Percentiles rank a stretch among this genome's conserved stretches.
Conservation (phyloP, 2,888 invertebrate genomes). For the Galeopsomyia nigrocyanea region DNA sequence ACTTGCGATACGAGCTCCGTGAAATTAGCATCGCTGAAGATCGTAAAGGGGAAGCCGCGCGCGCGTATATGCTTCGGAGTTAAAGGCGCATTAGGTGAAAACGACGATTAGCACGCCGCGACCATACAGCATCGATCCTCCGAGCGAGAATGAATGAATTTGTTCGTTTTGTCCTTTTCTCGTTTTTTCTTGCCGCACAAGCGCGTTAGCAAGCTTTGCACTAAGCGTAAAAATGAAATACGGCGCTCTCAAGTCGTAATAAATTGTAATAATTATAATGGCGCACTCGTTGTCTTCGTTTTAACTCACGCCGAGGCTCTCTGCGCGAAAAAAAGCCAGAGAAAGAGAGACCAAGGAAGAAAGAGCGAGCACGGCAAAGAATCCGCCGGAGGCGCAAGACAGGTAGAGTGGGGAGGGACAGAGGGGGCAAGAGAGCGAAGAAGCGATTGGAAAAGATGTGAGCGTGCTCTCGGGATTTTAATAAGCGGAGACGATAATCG, state of each 20-base stretch:
- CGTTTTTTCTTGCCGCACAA: neutral
- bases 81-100: slow-evolving; percentile 29
- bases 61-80: neutral
- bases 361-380: slow-evolving; percentile 4
- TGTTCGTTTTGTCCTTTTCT: neutral
- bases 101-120: neutral
- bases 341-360: slow-evolving; percentile 8
- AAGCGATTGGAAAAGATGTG: slow-evolving; percentile 34
- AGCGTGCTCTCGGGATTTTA: slow-evolving; percentile 54
- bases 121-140: no score
- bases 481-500: slow-evolving; percentile 66
- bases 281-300: neutral
- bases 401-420: slow-evolving; percentile 14
- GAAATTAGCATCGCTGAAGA: slow-evolving; percentile 67
- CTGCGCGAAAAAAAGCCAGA: neutral
- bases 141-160: no score
- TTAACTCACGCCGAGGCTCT: neutral
- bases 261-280: slow-evolving; percentile 19
- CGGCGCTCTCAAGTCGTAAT: slow-evolving; percentile 4
- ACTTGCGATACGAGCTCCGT: slow-evolving; percentile 63
- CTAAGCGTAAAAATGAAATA: no score
- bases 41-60: slow-evolving; percentile 60
- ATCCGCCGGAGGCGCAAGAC: slow-evolving; percentile 9
- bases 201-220: no score
- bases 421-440: slow-evolving; percentile 33